phyloP scores from a whole-genome alignment of 2,113 vertebrate genomes.

The Dicaeum eximium region DNA sequence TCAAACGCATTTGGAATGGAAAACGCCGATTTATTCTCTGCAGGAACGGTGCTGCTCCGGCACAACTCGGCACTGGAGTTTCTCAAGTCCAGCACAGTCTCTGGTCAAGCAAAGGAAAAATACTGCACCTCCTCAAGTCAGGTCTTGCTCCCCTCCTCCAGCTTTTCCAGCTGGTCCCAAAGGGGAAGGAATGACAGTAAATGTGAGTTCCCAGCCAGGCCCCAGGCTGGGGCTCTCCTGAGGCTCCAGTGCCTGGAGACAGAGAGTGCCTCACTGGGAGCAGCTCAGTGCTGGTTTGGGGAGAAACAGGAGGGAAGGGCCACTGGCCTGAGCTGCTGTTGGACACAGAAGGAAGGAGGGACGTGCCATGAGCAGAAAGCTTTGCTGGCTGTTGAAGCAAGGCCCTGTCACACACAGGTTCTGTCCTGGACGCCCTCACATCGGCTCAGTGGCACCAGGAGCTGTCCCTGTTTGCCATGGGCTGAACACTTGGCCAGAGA shows the following conservation, averaged over 20 bases:
- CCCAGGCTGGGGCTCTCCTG: neutral
- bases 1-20: neutral
- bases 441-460: neutral
- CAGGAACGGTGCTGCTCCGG: neutral
- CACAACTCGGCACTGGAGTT: neutral
- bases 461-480: neutral
- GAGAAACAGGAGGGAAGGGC: neutral
- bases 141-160: neutral
- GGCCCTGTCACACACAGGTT: neutral
- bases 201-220: neutral
- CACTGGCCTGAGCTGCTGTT: rapidly evolving
- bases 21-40: conserved; percentile 20
- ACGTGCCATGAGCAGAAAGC: neutral
- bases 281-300: neutral
- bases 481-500: neutral
- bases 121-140: neutral
- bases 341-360: neutral
- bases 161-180: neutral
- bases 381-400: neutral
- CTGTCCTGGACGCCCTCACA: neutral
- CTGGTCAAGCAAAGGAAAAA: neutral
- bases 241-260: neutral
- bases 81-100: neutral
- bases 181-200: neutral
- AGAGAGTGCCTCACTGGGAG: neutral